Percentiles rank a stretch among this genome's conserved stretches.
Evolutionary conservation across 2,113 vertebrate genomes (phyloP).

Genomic region (Alligator sinensis): DNA sequence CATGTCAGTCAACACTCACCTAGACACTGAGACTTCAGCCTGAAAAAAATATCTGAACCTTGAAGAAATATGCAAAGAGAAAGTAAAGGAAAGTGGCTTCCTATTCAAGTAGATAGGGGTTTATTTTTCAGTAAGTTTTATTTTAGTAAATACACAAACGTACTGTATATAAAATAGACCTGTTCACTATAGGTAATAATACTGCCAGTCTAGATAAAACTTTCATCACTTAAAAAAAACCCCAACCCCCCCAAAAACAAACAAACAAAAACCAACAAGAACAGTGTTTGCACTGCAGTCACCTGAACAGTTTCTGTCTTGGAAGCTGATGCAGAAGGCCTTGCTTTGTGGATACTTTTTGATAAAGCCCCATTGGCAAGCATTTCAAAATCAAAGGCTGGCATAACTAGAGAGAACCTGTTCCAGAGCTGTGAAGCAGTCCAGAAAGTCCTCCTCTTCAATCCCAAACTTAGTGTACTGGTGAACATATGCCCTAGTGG

Average conservation of each 20-base stretch:
- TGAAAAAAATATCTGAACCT: not conserved
- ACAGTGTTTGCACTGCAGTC: not conserved
- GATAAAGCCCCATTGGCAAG: not conserved
- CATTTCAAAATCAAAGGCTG: slow-evolving; percentile 74
- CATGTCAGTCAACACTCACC: not conserved
- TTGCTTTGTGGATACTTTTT: not conserved
- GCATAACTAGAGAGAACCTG: slow-evolving; percentile 94
- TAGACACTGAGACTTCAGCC: not conserved
- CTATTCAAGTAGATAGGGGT: not conserved
- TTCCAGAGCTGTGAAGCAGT: slow-evolving; percentile 91
- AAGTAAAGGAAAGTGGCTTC: not conserved
- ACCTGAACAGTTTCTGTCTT: not conserved
- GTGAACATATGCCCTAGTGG: slow-evolving; percentile 91
- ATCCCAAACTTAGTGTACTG: slow-evolving; percentile 93
- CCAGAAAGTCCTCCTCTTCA: slow-evolving; percentile 94
- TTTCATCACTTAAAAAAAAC: not conserved
- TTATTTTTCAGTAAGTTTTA: too few relatives aligned
- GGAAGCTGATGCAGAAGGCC: not conserved
- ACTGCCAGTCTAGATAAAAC: not conserved
- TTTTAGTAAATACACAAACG: slow-evolving; percentile 10
- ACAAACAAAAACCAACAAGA: not conserved
- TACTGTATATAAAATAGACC: not conserved
- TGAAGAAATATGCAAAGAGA: not conserved
- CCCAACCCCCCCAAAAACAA: not conserved
- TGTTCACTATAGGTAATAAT: not conserved